These are phyloP conservation scores for fruit fly (Drosophila melanogaster) DNA, from an alignment of 1,140 invertebrate genomes.

Conservation along the genomic window Release_6_plus_ISO1_MT NT_033777.3:26229501-26230000, in stretches of 20 bases:
- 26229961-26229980: constrained; percentile 71
- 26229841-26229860: constrained; percentile 18
- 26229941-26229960: constrained; percentile 63
- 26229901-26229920: constrained; percentile 52
- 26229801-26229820: constrained; percentile 62
- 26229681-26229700: constrained; percentile 53
- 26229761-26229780: constrained; percentile 58
- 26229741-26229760: constrained; percentile 74
- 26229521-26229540: constrained; percentile 74
- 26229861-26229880: constrained; percentile 53
- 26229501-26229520: constrained; percentile 52
- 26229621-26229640: constrained; percentile 7
- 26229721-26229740: constrained; percentile 74
- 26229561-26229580: constrained; percentile 30
- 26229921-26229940: constrained; percentile 63
- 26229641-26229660: constrained; percentile 27
- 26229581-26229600: constrained; percentile 25
- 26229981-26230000: constrained; percentile 10
- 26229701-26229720: constrained; percentile 39
- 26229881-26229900: constrained; percentile 75
- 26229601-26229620: constrained; percentile 3
- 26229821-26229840: constrained; percentile 54
- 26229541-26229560: constrained; percentile 73
- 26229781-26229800: constrained; percentile 62
- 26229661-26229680: constrained; percentile 35